Evolutionary conservation across 2,113 vertebrate genomes (phyloP).

Genomic region (Megaleporinus macrocephalus): DNA sequence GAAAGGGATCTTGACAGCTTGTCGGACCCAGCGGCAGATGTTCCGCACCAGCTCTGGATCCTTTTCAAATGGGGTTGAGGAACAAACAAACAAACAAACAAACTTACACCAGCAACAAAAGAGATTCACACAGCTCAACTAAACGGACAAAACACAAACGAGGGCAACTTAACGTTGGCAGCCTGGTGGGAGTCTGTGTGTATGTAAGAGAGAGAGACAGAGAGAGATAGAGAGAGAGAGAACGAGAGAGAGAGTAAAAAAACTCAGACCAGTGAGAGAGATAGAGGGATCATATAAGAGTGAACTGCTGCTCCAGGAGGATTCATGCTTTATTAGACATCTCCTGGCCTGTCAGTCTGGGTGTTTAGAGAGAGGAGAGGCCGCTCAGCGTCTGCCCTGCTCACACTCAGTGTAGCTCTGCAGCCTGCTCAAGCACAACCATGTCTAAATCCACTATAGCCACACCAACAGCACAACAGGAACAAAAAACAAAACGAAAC

Average conservation of each 20-base stretch:
- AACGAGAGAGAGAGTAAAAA: slow-evolving; percentile 13
- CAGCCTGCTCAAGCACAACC: slow-evolving; percentile 39
- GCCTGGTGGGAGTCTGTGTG: slow-evolving; percentile 42
- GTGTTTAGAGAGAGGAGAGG: slow-evolving; percentile 54
- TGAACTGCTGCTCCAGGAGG: slow-evolving; percentile 59
- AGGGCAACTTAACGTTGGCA: slow-evolving; percentile 64
- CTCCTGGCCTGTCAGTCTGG: slow-evolving; percentile 71
- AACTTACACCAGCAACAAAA: slow-evolving; percentile 68
- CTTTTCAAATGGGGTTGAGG: slow-evolving; percentile 83
- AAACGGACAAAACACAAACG: slow-evolving; percentile 61
- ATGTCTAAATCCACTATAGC: slow-evolving; percentile 25
- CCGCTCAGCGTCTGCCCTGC: slow-evolving; percentile 4
- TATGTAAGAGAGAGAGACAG: neutral
- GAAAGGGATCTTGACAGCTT: slow-evolving; percentile 88
- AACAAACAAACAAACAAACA: slow-evolving; percentile 45
- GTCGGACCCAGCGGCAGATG: slow-evolving; percentile 96
- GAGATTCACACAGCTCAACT: slow-evolving; percentile 69
- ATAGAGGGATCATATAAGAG: slow-evolving; percentile 56
- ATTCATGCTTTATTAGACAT: slow-evolving; percentile 72
- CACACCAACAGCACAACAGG: neutral
- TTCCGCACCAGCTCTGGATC: slow-evolving; percentile 87
- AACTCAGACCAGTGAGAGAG: neutral
- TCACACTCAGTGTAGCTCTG: slow-evolving; percentile 17
- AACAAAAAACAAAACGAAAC: neutral
- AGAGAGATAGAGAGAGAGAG: slow-evolving; percentile 18